Conservation (phyloP, 1,140 invertebrate species). For the Drosophila sturtevanti region DNA sequence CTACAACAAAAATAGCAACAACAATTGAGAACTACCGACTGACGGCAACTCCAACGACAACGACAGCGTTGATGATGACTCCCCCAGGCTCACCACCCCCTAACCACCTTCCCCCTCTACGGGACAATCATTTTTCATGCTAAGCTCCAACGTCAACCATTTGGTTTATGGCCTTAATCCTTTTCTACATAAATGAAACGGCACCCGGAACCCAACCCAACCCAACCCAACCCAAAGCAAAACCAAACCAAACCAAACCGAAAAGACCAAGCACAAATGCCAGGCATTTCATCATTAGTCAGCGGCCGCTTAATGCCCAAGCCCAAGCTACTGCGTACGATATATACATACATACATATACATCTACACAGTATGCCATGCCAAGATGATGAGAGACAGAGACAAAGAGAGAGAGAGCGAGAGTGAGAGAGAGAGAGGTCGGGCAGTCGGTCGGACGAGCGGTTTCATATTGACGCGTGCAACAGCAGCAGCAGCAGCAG, state of each 20-base stretch:
- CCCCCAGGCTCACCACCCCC: slow-evolving; percentile 15
- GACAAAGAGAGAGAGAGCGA: slow-evolving; percentile 27
- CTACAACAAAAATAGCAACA: slow-evolving; percentile 26
- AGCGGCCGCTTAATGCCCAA: slow-evolving; percentile 73
- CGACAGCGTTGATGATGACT: slow-evolving; percentile 12
- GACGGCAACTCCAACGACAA: slow-evolving; percentile 10
- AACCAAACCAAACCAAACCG: slow-evolving; percentile 28
- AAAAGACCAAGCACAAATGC: slow-evolving; percentile 50
- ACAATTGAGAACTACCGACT: slow-evolving; percentile 37
- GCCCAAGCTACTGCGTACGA: slow-evolving; percentile 47
- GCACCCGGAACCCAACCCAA: slow-evolving; percentile 25
- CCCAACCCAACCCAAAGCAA: slow-evolving; percentile 18
- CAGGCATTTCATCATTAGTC: slow-evolving; percentile 80
- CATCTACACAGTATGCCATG: too few relatives aligned
- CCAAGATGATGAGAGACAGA: too few relatives aligned
- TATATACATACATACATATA: neutral
- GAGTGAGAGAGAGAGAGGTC: slow-evolving; percentile 35
- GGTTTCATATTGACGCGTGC: slow-evolving; percentile 52
- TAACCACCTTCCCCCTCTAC: slow-evolving; percentile 19
- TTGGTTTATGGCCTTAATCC: slow-evolving; percentile 80
- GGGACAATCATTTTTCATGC: slow-evolving; percentile 78
- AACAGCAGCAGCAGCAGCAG: slow-evolving; percentile 4
- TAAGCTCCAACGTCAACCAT: slow-evolving; percentile 79
- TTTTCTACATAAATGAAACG: slow-evolving; percentile 79
- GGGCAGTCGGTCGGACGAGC: neutral